Conservation (phyloP, 2,888 invertebrate species). For the Zootermopsis nevadensis region DNA sequence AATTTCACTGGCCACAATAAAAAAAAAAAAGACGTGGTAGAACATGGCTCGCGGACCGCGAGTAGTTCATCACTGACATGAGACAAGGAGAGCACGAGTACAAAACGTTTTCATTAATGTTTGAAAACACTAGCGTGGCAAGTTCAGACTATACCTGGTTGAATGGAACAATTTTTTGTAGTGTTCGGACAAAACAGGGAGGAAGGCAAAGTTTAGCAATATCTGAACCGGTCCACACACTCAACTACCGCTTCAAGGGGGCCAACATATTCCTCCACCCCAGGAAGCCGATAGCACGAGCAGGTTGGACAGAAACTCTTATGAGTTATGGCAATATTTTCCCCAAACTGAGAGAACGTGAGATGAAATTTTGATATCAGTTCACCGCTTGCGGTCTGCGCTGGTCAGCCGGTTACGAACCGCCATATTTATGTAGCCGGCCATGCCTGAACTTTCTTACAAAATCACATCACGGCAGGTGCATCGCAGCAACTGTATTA, state of each 20-base stretch:
- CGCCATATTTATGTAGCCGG: conserved; percentile 36
- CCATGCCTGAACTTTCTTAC: conserved; percentile 18
- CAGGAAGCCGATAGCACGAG: background rate
- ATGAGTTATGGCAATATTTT: conserved; percentile 51
- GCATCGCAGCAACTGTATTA: background rate
- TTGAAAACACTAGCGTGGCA: background rate
- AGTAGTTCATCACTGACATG: no score
- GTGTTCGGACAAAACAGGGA: conserved; percentile 21
- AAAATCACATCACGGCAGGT: conserved; percentile 2
- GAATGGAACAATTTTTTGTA: conserved; percentile 26
- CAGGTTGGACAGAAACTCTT: conserved; percentile 22
- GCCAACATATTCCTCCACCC: background rate
- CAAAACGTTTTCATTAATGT: no score
- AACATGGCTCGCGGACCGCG: no score
- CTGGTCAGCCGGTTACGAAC: conserved; percentile 28
- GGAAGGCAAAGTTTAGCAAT: conserved; percentile 32
- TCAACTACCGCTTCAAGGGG: background rate
- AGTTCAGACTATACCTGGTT: conserved; percentile 26
- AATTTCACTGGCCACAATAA: no score
- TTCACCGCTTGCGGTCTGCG: conserved; percentile 30
- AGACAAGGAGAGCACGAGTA: no score
- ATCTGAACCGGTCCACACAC: conserved; percentile 35
- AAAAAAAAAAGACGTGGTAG: no score
- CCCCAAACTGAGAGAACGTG: conserved; percentile 45
- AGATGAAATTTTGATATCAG: conserved; percentile 46